Evolutionary conservation across 2,797 vertebrate genomes (phyloP).

Genomic region (Myiotriccus ornatus): DNA sequence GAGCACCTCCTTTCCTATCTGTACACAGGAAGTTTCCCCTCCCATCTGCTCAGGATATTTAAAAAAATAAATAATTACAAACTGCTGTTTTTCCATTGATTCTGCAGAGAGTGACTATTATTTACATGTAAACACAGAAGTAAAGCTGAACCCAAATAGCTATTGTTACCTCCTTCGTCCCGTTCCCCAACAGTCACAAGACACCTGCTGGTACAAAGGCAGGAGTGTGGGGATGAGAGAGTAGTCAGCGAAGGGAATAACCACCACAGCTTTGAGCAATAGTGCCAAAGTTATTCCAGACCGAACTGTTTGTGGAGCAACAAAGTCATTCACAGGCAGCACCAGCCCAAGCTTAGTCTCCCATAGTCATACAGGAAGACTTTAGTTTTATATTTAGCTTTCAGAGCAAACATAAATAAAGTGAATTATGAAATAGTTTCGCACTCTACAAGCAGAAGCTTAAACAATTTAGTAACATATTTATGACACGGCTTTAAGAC

Average conservation of each 20-base stretch:
- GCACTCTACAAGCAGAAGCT: neutral
- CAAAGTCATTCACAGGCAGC: neutral
- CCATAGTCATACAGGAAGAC: neutral
- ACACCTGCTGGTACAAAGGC: neutral
- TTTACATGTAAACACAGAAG: neutral
- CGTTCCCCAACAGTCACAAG: neutral
- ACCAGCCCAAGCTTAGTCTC: neutral
- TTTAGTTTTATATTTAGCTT: neutral
- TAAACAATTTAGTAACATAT: neutral
- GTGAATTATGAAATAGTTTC: neutral
- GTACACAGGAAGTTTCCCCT: conserved; percentile 49
- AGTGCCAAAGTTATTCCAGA: neutral
- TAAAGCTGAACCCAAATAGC: neutral
- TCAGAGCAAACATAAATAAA: neutral
- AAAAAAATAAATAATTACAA: neutral
- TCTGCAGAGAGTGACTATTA: neutral
- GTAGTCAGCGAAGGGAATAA: neutral
- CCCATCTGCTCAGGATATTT: conserved; percentile 52
- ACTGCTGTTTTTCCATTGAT: neutral
- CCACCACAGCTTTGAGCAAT: accelerated
- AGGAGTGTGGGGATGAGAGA: neutral
- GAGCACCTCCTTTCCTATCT: conserved; percentile 57
- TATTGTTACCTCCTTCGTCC: neutral
- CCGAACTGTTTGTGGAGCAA: neutral
- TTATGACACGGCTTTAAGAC: neutral